A percentile compares a stretch with the other conserved stretches of the same genome.
These are phyloP conservation scores for Sparidentex hasta DNA, from an alignment of 2,797 vertebrate species.

Conservation along the genomic window DNA sequence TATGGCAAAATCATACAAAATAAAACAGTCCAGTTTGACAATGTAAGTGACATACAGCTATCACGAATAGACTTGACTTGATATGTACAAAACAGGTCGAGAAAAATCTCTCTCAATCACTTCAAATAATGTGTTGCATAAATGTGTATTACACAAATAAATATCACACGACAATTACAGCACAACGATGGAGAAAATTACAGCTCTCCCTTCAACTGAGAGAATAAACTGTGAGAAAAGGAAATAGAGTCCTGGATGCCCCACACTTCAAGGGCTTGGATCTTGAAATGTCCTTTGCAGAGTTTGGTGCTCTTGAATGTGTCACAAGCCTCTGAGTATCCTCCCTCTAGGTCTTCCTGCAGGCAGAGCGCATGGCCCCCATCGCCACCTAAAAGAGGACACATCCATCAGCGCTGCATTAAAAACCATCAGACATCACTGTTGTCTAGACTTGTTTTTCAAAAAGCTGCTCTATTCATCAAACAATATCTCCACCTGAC, in stretches of 20 bases:
- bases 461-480: not conserved
- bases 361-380: conserved; percentile 87
- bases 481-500: not conserved
- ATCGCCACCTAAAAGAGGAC: conserved; percentile 84
- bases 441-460: not conserved
- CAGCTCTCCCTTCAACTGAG: conserved; percentile 32
- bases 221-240: conserved; percentile 49
- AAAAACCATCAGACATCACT: not conserved
- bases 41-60: not conserved
- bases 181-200: not conserved
- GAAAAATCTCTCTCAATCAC: conserved; percentile 2
- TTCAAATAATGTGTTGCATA: conserved; percentile 14
- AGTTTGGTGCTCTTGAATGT: conserved; percentile 90
- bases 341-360: conserved; percentile 81
- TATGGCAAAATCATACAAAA: conserved; percentile 5
- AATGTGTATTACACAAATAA: conserved; percentile 35
- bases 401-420: conserved; percentile 17
- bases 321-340: conserved; percentile 86
- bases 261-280: conserved; percentile 91
- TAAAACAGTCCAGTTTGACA: not conserved
- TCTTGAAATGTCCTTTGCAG: conserved; percentile 88
- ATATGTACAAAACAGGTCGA: conserved; percentile 1
- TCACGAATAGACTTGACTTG: not conserved
- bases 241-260: conserved; percentile 85
- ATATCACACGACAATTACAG: not conserved